These are phyloP conservation scores for Lacerta viridis DNA, from an alignment of 2,797 vertebrate genomes.

Conservation along the genomic window DNA sequence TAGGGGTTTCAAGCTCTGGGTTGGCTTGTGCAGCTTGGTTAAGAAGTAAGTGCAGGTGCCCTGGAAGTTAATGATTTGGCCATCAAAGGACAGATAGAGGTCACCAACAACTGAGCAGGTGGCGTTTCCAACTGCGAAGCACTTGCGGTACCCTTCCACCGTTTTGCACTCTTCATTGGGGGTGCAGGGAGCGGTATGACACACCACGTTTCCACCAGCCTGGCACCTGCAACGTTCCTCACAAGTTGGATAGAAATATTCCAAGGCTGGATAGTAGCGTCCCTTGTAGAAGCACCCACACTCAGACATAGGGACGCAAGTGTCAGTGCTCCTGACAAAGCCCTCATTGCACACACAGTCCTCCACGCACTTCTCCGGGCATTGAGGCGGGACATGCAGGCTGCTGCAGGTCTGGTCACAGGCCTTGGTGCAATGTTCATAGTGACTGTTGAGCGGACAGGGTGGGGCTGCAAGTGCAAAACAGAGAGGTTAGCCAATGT, in stretches of 20 bases:
- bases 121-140: slow-evolving; percentile 69
- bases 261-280: slow-evolving; percentile 60
- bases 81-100: slow-evolving; percentile 83
- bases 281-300: slow-evolving; percentile 78
- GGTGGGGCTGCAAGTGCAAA: background rate
- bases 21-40: slow-evolving; percentile 4
- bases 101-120: slow-evolving; percentile 75
- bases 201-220: slow-evolving; percentile 54
- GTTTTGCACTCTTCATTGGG: slow-evolving; percentile 77
- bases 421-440: slow-evolving; percentile 74
- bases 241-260: slow-evolving; percentile 70
- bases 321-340: slow-evolving; percentile 73
- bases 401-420: slow-evolving; percentile 73
- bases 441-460: slow-evolving; percentile 77
- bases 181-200: slow-evolving; percentile 64
- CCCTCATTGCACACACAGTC: slow-evolving; percentile 79
- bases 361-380: slow-evolving; percentile 75
- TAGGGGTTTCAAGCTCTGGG: slow-evolving; percentile 46
- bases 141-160: slow-evolving; percentile 57
- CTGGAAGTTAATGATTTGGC: slow-evolving; percentile 74
- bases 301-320: slow-evolving; percentile 75
- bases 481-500: background rate
- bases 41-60: slow-evolving; percentile 80
- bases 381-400: slow-evolving; percentile 60
- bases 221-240: slow-evolving; percentile 72